Evolutionary conservation across 2,797 vertebrate genomes (phyloP), one percentile per base, ranked within the genome.

Genomic region (Malacoctenus gilli): DNA sequence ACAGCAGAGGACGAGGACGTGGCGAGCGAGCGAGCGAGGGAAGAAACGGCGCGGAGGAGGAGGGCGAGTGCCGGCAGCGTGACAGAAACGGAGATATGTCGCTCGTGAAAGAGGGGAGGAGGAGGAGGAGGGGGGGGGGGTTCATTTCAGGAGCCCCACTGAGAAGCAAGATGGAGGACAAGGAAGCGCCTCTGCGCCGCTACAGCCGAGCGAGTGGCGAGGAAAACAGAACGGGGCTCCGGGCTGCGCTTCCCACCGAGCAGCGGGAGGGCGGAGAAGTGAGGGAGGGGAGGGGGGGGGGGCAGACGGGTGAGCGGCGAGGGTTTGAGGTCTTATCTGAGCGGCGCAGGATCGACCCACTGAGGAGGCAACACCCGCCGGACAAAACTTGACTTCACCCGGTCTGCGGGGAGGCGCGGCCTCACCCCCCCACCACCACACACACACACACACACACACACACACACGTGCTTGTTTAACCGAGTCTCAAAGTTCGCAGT

Each of bases 81-180:
- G 64, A 74, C 52, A 59, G 59, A 70, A 80, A 74, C 23, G 39
- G 41, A 67, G 77, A 66, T 44, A 66, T 19, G 75, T 73, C 80
- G 6, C 9, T 9, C 25, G n/a, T n/a, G n/a, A n/a, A n/a, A n/a
- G n/a, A n/a, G n/a, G n/a, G n/a, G n/a, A n/a, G n/a, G n/a, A n/a
- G n/a, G n/a, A n/a, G n/a, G n/a, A n/a, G n/a, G n/a, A n/a, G n/a
- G n/a, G n/a, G n/a, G n/a, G 42, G 47, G 47, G 79, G 79, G 64
- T 82, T 59, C 23, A n/a, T n/a, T n/a, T n/a, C n/a, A n/a, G n/a
- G 32, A 14, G 18, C 77, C 83, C 77, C 18, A 48, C 84, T 84
- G 79, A 48, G 80, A 84, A 58, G 75, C 78, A 86, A 85, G 79
- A 85, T 86, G 85, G 80, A 84, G 78, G 77, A 81, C 68, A 51